Percentiles rank a stretch among this genome's conserved stretches.
Conservation (phyloP, 2,113 vertebrate species). For the Leptobrachium leishanense region DNA sequence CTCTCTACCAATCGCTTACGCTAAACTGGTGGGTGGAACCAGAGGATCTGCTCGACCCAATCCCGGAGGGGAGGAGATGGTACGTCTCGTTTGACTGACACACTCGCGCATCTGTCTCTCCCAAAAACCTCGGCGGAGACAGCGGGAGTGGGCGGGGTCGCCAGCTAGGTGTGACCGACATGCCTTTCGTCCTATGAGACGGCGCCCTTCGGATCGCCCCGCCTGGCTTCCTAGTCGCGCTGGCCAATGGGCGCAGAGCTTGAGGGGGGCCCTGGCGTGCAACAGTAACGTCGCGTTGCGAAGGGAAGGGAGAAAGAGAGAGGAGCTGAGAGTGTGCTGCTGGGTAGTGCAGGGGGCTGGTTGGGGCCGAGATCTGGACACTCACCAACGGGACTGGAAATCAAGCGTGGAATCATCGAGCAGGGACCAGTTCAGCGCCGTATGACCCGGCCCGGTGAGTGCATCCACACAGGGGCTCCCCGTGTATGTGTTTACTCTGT, state of each 20-base stretch:
- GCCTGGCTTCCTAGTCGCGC: background rate
- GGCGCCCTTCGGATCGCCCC: background rate
- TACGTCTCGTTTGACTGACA: constrained; percentile 35
- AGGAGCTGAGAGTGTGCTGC: constrained; percentile 21
- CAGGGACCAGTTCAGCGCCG: background rate
- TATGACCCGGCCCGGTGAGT: constrained; percentile 37
- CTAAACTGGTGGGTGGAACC: background rate
- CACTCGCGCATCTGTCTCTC: constrained; percentile 4
- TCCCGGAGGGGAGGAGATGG: background rate
- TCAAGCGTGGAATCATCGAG: background rate
- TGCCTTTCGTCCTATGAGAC: background rate
- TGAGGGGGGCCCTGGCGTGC: background rate
- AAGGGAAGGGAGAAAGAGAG: constrained; percentile 38
- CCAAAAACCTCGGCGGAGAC: background rate
- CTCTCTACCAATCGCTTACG: background rate
- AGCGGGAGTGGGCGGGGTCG: constrained; percentile 18
- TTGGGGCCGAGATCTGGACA: constrained; percentile 15
- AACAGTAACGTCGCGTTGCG: constrained; percentile 15
- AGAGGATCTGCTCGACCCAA: background rate
- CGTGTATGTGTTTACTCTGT: background rate
- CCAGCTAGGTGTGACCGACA: background rate
- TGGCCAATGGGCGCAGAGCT: constrained; percentile 14
- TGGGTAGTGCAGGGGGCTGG: background rate
- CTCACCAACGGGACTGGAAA: background rate
- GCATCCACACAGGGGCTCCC: background rate